Evolutionary conservation across 2,113 vertebrate genomes (phyloP).

Genomic region (Campylorhamphus procurvoides): DNA sequence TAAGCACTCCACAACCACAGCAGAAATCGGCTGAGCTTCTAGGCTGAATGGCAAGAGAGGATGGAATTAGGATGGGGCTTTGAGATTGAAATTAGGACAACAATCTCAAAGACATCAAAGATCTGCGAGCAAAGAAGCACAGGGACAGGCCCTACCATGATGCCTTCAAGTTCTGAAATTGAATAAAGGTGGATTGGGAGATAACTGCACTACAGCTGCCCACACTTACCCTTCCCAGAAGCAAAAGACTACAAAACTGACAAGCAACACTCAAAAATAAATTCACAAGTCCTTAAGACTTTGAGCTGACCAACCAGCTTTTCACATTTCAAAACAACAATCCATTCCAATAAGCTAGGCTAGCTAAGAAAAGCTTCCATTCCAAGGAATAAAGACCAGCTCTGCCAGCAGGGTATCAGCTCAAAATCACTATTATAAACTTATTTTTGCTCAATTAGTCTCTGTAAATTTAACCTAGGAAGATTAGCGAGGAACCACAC

Average conservation of each 20-base stretch:
- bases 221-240: neutral
- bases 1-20: neutral
- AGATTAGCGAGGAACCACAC: neutral
- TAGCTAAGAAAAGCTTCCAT: neutral
- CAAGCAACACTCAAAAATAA: neutral
- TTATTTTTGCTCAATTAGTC: neutral
- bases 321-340: neutral
- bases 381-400: neutral
- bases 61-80: neutral
- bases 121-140: neutral
- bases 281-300: neutral
- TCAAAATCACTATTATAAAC: neutral
- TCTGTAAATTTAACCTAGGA: neutral
- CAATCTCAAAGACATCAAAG: neutral
- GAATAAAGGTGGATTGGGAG: neutral
- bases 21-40: neutral
- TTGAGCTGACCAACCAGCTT: neutral
- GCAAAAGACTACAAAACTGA: neutral
- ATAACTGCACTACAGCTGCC: neutral
- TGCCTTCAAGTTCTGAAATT: neutral
- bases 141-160: neutral
- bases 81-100: neutral
- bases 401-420: neutral
- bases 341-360: neutral
- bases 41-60: neutral